Conservation (phyloP, 30 jellyfish, hydroid and myxozoan genomes). For the Catostylus mosaicus region DNA sequence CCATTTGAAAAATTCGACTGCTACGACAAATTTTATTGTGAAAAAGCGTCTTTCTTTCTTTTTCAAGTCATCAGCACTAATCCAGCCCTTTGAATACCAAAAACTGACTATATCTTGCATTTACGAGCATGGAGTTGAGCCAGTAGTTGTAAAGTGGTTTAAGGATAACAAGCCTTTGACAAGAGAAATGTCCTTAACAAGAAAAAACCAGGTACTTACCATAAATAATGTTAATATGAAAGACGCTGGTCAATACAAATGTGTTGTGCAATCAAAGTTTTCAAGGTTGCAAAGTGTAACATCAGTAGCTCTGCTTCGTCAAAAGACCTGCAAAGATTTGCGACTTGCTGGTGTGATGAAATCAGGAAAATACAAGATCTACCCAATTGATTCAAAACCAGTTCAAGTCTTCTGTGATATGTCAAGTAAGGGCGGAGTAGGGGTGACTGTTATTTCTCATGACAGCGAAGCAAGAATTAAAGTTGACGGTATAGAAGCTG, state of each 20-base stretch:
- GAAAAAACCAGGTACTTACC: constrained; percentile 1
- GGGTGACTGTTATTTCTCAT: constrained; percentile 47
- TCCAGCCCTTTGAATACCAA: background rate
- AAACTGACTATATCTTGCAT: background rate
- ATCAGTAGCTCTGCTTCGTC: background rate
- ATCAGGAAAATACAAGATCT: constrained; percentile 28
- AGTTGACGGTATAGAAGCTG: constrained; percentile 32
- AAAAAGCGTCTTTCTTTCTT: constrained; percentile 19
- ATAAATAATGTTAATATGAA: background rate
- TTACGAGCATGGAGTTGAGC: constrained; percentile 14
- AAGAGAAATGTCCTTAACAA: background rate
- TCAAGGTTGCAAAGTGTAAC: background rate
- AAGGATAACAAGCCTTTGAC: constrained; percentile 5
- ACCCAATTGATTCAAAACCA: background rate
- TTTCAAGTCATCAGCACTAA: background rate
- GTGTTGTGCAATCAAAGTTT: background rate
- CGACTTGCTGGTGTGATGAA: background rate
- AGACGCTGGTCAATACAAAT: constrained; percentile 15
- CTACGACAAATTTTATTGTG: background rate
- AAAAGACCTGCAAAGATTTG: constrained; percentile 21
- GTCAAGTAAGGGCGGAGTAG: constrained; percentile 26
- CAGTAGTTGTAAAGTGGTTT: constrained; percentile 17
- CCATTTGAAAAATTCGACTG: constrained; percentile 7
- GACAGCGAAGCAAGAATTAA: constrained; percentile 50
- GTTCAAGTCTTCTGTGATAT: constrained; percentile 44